Base-by-base conservation (phyloP, 2,797 vertebrate species). In the Synanceia verrucosa region DNA sequence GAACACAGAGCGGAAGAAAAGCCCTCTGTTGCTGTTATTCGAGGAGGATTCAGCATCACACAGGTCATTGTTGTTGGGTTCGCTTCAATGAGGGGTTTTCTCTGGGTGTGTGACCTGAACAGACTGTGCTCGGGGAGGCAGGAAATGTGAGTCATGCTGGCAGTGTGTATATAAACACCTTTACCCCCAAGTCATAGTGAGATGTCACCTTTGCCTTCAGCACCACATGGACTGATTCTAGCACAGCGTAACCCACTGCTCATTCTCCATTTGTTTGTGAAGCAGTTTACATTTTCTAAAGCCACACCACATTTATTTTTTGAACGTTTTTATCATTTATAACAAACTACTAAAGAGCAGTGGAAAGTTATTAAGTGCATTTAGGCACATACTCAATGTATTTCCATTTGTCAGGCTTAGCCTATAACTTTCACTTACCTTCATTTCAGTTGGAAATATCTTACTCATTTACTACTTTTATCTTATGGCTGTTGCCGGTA, bases 61-160 rank as follows among this genome's bases (percentile, higher is more conserved):
- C 53, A 67, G 86, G 81, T 81, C 70, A 68, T 46, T 74, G 73
- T 78, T 85, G 74, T 83, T 73, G 67, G 57, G 51, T 82, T 74
- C 62, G 61, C 61, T 64, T 79, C 63, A 76, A 24, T 56, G 52
- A 81, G 78, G 71, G 70, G 53, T 57, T 83, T 75, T 72, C 64
- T 76, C 52, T 8, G 59, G 66, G 72, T 76, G 65, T 77, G 64
- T 58, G 85, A 89, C 87, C 86, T 84, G 64, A 78, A 85, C 85
- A 90, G 81, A 73, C 85, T 86, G 82, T 87, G 75, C 67, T 87
- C 83, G 81, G 62, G 66, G 70, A 86, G 64, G 70, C 85, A 80
- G 81, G 85, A 89, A 82, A 89, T 88, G 78, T 85, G 86, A 87
- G 76, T 87, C 86, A 81, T 73, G 66, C 86, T 87, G 85, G 72